Percentiles rank a stretch among this genome's conserved stretches.
Evolutionary conservation across 2,113 vertebrate genomes (phyloP).

Genomic region (Lates calcarifer): DNA sequence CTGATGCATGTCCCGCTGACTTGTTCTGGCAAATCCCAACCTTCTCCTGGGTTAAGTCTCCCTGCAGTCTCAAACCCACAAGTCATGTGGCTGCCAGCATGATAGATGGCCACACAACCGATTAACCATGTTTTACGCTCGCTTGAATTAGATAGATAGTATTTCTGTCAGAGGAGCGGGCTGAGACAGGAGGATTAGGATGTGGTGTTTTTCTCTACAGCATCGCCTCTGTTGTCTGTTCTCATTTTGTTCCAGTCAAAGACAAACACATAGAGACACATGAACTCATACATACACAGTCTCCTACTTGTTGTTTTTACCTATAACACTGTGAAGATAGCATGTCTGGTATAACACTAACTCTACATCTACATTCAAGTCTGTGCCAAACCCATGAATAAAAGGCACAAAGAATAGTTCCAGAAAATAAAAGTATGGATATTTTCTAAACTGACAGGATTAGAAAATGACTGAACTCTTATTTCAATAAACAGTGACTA

Average conservation of each 20-base stretch:
- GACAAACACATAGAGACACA: conserved; percentile 16
- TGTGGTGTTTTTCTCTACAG: conserved; percentile 20
- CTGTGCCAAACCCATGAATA: not conserved
- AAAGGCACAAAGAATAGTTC: not conserved
- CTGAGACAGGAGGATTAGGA: conserved; percentile 53
- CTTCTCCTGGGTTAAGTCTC: conserved; percentile 21
- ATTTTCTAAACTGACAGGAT: not conserved
- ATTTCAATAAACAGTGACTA: conserved; percentile 6
- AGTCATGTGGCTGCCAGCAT: conserved; percentile 59
- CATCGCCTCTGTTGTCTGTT: conserved; percentile 33
- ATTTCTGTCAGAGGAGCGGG: conserved; percentile 53
- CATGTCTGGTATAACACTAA: conserved; percentile 13
- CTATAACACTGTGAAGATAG: conserved; percentile 14
- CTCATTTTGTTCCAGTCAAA: conserved; percentile 23
- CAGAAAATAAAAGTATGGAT: not conserved
- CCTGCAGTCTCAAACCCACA: conserved; percentile 26
- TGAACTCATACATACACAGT: conserved; percentile 8
- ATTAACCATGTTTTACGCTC: conserved; percentile 69
- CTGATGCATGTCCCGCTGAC: conserved; percentile 26
- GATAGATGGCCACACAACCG: conserved; percentile 66
- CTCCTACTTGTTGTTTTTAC: conserved; percentile 9
- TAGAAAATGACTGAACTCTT: not conserved
- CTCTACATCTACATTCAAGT: conserved; percentile 2
- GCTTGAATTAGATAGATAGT: conserved; percentile 67
- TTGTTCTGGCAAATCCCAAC: conserved; percentile 42